phyloP scores from a whole-genome alignment of 2,888 invertebrate species.

The Dusona sp. region DNA sequence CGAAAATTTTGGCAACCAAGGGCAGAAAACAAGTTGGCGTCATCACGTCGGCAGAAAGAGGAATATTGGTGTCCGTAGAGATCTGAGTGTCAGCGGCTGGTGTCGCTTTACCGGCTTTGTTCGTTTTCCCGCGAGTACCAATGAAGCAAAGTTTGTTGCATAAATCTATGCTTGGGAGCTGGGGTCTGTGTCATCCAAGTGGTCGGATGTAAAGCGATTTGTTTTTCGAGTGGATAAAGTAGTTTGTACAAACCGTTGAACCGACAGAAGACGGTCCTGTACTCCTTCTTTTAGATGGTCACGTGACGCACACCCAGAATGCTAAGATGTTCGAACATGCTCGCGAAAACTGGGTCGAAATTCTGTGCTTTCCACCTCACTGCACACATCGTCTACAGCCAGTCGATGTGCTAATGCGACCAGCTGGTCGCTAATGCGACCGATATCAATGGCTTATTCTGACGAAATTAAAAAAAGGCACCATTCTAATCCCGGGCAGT shows the following conservation, averaged over 20 bases:
- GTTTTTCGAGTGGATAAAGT: background rate
- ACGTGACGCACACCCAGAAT: constrained; percentile 34
- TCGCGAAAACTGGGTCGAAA: background rate
- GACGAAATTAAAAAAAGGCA: constrained; percentile 7
- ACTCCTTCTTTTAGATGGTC: constrained; percentile 8
- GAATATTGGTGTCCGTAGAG: constrained; percentile 28
- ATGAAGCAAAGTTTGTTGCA: background rate
- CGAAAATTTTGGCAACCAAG: constrained; percentile 24
- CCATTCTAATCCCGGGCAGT: background rate
- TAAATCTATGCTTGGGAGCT: background rate
- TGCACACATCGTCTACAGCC: constrained; percentile 8
- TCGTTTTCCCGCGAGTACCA: background rate
- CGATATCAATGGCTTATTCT: background rate
- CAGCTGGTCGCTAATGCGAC: too few relatives aligned
- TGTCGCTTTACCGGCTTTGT: constrained; percentile 19
- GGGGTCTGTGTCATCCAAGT: constrained; percentile 8
- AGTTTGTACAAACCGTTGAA: background rate
- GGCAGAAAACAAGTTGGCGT: constrained; percentile 42
- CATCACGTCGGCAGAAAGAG: constrained; percentile 31
- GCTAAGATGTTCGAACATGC: background rate
- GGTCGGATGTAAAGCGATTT: constrained; percentile 25
- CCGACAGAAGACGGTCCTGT: background rate
- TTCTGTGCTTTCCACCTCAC: too few relatives aligned
- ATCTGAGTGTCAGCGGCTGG: constrained; percentile 32
- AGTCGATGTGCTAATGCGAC: background rate